Evolutionary conservation across 30 jellyfish, hydroid and myxozoan genomes (phyloP), one percentile per base, ranked within the genome.

Genomic region (Hydractinia echinata): DNA sequence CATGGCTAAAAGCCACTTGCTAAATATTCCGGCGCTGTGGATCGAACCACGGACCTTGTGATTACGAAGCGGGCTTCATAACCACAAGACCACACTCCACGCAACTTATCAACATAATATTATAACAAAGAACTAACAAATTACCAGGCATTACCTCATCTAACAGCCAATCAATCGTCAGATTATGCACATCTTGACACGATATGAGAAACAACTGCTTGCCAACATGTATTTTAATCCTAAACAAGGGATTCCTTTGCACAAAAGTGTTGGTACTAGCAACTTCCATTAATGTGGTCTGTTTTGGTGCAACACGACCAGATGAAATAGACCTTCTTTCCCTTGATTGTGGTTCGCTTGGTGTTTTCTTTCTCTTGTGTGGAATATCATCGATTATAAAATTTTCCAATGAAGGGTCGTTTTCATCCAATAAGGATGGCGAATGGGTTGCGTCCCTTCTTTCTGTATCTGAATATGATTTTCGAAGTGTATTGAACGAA

Each of bases 151-250:
- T n/a, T 64, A 64, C 74, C 74, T 64, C 18, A 7, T 64, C 51
- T n/a, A 64, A 7, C 39, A 64, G 39, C 74, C 74, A 64, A 64
- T 64, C 74, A 64, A 13, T 64, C 16, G 74, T n/a, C 2, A 64
- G 74, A 44, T 44, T 64, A 6, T 44, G 10, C 16, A 64, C 16
- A 64, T 13, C 39, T 13, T 44, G 74, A 64, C 74, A 64, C 39
- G 74, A n/a, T 64, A 64, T 64, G 39, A 44, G 39, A 51, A 64
- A 64, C 74, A n/a, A 8, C 4, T n/a, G 39, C 19, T 64, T 6
- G 39, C 39, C 74, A 13, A 64, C 18, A n/a, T 13, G 74, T 64
- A 64, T 51, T 6, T 64, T 51, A 4, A 64, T 7, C 6, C 9
- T 7, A 51, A 16, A 58, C 18, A 58, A 3, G 1, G 69, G 69